These are phyloP conservation scores for Laticauda laticaudata DNA, from an alignment of 2,113 vertebrate genomes.

Conservation along the genomic window DNA sequence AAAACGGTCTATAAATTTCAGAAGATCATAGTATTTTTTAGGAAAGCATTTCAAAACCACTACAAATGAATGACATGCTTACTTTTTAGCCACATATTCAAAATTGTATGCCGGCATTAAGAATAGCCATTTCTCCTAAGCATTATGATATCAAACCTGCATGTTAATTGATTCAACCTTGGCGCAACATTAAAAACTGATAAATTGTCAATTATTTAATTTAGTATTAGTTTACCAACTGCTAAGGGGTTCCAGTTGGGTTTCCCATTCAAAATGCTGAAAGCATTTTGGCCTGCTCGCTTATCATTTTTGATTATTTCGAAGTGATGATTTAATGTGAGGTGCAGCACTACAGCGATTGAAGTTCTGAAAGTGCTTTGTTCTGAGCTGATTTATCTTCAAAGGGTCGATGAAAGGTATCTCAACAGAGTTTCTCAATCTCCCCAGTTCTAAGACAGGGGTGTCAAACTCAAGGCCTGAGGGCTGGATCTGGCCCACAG, in stretches of 20 bases:
- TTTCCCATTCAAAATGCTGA: background rate
- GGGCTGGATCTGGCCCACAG: no score
- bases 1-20: background rate
- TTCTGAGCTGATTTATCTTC: background rate
- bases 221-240: background rate
- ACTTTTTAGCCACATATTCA: background rate
- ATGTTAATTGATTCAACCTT: background rate
- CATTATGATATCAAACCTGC: background rate
- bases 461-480: no score
- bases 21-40: background rate
- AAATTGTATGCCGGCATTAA: background rate
- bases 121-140: background rate
- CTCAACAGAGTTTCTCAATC: background rate
- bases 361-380: background rate
- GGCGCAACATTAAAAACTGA: background rate
- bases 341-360: background rate
- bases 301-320: background rate
- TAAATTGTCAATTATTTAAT: background rate
- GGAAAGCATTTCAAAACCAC: background rate
- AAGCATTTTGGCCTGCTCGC: background rate
- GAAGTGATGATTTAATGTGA: background rate
- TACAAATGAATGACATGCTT: background rate
- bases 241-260: background rate
- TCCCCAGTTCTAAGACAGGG: background rate
- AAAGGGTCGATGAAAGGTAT: background rate